These are phyloP conservation scores for Ceuthmochares aereus DNA, from an alignment of 2,113 vertebrate species.

Conservation along the genomic window DNA sequence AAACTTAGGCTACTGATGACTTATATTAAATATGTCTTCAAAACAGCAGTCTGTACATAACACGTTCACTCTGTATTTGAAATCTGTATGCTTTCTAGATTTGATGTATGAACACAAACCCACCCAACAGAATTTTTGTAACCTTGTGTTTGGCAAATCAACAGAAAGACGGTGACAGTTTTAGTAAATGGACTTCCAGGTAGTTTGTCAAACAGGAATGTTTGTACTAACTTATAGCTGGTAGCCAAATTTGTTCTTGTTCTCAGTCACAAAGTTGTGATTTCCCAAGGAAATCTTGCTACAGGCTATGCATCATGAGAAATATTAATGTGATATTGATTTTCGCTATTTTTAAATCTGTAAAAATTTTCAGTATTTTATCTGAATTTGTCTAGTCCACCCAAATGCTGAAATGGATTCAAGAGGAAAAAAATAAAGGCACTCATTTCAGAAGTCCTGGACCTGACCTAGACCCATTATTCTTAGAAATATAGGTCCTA, in stretches of 20 bases:
- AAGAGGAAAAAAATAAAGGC: background rate
- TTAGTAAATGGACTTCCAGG: background rate
- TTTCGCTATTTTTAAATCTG: background rate
- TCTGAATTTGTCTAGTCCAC: background rate
- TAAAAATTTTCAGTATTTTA: background rate
- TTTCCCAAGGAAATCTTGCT: background rate
- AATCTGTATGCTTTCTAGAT: background rate
- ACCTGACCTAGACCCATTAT: background rate
- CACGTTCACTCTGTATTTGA: background rate
- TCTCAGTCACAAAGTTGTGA: background rate
- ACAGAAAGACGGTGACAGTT: background rate
- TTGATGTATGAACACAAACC: background rate
- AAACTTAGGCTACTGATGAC: background rate
- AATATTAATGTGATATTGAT: background rate
- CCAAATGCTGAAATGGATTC: background rate
- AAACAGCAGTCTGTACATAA: background rate
- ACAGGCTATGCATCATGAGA: background rate
- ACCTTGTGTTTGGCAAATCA: background rate
- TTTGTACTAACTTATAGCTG: background rate
- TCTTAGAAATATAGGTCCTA: background rate
- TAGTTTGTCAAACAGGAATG: background rate
- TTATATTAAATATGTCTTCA: background rate
- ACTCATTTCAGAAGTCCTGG: background rate
- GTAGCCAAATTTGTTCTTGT: background rate
- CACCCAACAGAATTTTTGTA: background rate